A percentile compares a stretch with the other conserved stretches of the same genome.
These are phyloP conservation scores for Perognathus longimembris DNA, from an alignment of 2,113 vertebrate species.

Conservation along the genomic window DNA sequence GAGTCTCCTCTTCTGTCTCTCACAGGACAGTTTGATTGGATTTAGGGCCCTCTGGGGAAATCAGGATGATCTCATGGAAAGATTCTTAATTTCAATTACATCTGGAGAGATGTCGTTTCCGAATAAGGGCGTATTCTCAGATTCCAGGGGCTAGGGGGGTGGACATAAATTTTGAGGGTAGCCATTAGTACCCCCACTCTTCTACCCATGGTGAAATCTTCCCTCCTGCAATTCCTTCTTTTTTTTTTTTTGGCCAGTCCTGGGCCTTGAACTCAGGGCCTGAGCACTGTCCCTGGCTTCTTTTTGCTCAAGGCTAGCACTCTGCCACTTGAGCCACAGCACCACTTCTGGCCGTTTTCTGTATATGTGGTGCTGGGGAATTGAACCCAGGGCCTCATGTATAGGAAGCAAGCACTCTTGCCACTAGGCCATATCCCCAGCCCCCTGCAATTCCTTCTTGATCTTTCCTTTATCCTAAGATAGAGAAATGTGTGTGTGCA, in stretches of 20 bases:
- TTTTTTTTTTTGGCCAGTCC: too few species aligned
- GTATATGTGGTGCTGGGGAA: too few species aligned
- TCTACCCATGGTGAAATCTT: background rate
- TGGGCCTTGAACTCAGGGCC: too few species aligned
- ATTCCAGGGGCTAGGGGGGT: background rate
- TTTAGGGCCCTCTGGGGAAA: background rate
- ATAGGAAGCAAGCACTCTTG: too few species aligned
- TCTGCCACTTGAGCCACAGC: too few species aligned
- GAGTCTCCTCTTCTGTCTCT: background rate
- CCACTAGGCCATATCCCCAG: too few species aligned
- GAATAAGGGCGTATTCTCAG: background rate
- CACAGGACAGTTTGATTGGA: background rate
- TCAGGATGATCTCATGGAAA: conserved; percentile 17
- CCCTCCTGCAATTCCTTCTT: background rate
- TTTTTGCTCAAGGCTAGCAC: too few species aligned
- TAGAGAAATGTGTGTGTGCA: background rate
- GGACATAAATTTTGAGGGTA: too few species aligned
- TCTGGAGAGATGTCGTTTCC: background rate
- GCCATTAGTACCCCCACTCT: accelerated
- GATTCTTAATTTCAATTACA: conserved; percentile 11
- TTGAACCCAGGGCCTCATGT: too few species aligned
- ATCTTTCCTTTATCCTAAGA: background rate
- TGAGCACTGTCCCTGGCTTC: too few species aligned
- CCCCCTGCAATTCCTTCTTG: background rate
- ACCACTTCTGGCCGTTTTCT: too few species aligned